Percentiles rank a stretch among this genome's conserved stretches.
Evolutionary conservation across 2,888 invertebrate species (phyloP).

Genomic region (Anaspis maculata): DNA sequence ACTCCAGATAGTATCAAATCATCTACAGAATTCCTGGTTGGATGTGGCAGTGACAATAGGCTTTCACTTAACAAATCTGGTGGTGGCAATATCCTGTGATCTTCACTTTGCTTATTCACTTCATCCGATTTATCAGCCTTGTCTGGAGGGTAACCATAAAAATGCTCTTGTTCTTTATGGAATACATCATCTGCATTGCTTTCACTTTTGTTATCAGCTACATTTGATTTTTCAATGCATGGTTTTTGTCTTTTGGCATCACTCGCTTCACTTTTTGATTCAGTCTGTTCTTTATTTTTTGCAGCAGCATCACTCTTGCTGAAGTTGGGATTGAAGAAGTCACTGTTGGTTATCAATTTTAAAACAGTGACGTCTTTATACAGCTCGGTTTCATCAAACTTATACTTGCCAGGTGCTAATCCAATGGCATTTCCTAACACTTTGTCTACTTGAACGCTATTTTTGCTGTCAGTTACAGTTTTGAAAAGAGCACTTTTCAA

Average conservation of each 20-base stretch:
- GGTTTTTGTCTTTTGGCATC: too few relatives aligned
- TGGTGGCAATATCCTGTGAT: slow-evolving; percentile 15
- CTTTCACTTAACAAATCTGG: slow-evolving; percentile 28
- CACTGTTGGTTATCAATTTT: slow-evolving; percentile 26
- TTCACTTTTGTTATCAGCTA: not conserved
- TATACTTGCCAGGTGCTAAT: slow-evolving; percentile 33
- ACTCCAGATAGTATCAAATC: slow-evolving; percentile 34
- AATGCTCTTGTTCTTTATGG: not conserved
- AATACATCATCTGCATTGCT: not conserved
- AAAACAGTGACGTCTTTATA: slow-evolving; percentile 33
- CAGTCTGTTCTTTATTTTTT: slow-evolving; percentile 1
- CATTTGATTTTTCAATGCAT: too few relatives aligned
- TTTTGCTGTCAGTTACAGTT: slow-evolving; percentile 22
- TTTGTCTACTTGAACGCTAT: slow-evolving; percentile 31
- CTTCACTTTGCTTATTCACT: too few relatives aligned
- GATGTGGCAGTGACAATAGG: slow-evolving; percentile 24
- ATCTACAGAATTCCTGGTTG: slow-evolving; percentile 28
- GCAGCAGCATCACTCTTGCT: slow-evolving; percentile 2
- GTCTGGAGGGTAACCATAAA: too few relatives aligned
- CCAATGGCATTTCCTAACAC: slow-evolving; percentile 32
- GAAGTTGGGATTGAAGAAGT: slow-evolving; percentile 24
- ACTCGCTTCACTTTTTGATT: not conserved
- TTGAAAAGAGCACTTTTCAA: slow-evolving; percentile 35
- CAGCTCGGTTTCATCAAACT: slow-evolving; percentile 33
- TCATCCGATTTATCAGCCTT: slow-evolving; percentile 5